These are phyloP conservation scores for Cepaea nemoralis DNA, from an alignment of 1,140 invertebrate species.

Conservation along the genomic window DNA sequence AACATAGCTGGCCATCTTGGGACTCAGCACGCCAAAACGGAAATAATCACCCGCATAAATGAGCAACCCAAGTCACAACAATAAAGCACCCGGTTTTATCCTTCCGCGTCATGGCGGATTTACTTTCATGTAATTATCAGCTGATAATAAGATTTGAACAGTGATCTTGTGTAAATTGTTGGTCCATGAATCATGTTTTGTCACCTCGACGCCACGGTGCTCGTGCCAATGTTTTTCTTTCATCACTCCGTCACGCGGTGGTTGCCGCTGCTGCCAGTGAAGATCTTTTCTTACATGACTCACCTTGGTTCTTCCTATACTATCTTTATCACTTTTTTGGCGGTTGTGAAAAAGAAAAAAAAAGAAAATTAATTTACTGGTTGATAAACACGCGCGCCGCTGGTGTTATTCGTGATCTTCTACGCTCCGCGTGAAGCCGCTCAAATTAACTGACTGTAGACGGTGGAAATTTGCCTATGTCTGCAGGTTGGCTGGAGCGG, in stretches of 20 bases:
- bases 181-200: neutral
- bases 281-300: neutral
- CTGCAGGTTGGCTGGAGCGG: neutral
- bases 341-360: too few species aligned
- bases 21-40: too few species aligned
- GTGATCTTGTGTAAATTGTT: neutral
- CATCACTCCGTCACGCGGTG: neutral
- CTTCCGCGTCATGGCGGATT: neutral
- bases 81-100: neutral
- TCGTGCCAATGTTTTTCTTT: neutral
- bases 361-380: too few species aligned
- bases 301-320: neutral
- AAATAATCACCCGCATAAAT: too few species aligned
- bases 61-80: too few species aligned
- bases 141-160: neutral
- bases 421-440: neutral
- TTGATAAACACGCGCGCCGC: neutral
- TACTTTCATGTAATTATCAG: neutral
- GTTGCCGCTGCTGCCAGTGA: neutral
- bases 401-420: neutral
- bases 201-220: neutral
- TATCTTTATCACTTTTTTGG: neutral
- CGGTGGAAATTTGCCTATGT: neutral
- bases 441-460: conserved; percentile 9
- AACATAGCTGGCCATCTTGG: too few species aligned